Evolutionary conservation across 2,797 vertebrate genomes (phyloP).

Genomic region (Glyptemys insculpta): DNA sequence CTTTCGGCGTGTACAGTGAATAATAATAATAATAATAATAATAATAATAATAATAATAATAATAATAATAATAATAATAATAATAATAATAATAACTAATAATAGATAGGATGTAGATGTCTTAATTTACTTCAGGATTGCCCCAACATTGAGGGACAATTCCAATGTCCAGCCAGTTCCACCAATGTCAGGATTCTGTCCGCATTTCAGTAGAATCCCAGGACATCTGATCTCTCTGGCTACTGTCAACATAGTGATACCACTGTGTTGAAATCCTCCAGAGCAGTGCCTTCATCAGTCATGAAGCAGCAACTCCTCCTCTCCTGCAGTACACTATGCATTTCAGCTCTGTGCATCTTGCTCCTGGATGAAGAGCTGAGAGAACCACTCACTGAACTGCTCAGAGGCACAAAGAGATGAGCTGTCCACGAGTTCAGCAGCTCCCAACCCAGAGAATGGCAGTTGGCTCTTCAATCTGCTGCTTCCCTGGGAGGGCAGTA

Average conservation of each 20-base stretch:
- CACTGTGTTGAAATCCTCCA: not conserved
- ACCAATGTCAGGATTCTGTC: not conserved
- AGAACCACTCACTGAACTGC: not conserved
- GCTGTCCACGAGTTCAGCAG: not conserved
- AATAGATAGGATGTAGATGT: not conserved
- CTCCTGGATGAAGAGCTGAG: too few relatives aligned
- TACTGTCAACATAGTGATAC: not conserved
- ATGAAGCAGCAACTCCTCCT: not conserved
- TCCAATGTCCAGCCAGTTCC: not conserved
- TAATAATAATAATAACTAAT: not conserved
- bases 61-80: not conserved
- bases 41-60: not conserved
- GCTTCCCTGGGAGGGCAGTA: fast-evolving
- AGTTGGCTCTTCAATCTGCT: not conserved
- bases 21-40: not conserved
- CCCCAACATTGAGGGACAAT: not conserved
- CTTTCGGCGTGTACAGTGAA: not conserved
- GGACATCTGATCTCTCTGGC: not conserved
- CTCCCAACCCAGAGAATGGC: not conserved
- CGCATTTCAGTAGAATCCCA: not conserved
- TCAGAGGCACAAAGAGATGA: not conserved
- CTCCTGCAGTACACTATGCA: not conserved
- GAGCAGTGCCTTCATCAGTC: not conserved
- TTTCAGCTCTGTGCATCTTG: too few relatives aligned
- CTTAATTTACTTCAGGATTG: not conserved